Conservation (phyloP, 2,797 vertebrate genomes). For the Steatocranus sp. region DNA sequence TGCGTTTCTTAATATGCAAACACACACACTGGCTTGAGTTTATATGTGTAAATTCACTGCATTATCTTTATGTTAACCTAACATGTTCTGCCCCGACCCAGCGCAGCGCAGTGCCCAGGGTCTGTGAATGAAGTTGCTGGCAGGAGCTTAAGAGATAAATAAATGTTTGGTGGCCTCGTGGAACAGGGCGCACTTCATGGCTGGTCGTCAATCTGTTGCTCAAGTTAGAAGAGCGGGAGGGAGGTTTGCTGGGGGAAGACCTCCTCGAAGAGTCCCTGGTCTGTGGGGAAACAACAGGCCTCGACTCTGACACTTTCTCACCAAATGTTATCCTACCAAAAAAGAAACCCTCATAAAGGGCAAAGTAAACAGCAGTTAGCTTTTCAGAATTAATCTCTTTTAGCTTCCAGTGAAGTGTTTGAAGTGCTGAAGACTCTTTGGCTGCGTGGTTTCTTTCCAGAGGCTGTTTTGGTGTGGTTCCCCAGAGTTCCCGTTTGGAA, state of each 20-base stretch:
- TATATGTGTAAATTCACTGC: background rate
- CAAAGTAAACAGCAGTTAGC: conserved; percentile 60
- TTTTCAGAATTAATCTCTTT: conserved; percentile 63
- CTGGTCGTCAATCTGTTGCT: conserved; percentile 25
- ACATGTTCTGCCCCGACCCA: background rate
- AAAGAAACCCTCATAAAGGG: conserved; percentile 53
- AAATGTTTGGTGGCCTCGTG: conserved; percentile 54
- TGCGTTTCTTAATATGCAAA: conserved; percentile 27
- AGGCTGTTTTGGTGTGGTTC: conserved; percentile 69
- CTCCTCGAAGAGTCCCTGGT: conserved; percentile 49
- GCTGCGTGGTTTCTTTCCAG: conserved; percentile 61
- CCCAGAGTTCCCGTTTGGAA: conserved; percentile 53
- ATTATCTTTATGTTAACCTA: conserved; percentile 15
- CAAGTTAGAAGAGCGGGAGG: background rate
- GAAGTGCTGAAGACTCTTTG: conserved; percentile 58
- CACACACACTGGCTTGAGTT: background rate
- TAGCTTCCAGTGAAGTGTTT: conserved; percentile 54
- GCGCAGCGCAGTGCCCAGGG: background rate
- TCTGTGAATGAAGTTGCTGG: conserved; percentile 29
- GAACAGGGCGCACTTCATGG: conserved; percentile 55
- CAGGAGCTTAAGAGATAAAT: conserved; percentile 46
- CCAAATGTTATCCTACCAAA: conserved; percentile 64
- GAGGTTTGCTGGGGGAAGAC: conserved; percentile 28
- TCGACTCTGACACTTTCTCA: conserved; percentile 66
- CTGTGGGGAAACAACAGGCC: conserved; percentile 41